Conservation (phyloP, 1,140 invertebrate genomes). For the Panulirus ornatus region DNA sequence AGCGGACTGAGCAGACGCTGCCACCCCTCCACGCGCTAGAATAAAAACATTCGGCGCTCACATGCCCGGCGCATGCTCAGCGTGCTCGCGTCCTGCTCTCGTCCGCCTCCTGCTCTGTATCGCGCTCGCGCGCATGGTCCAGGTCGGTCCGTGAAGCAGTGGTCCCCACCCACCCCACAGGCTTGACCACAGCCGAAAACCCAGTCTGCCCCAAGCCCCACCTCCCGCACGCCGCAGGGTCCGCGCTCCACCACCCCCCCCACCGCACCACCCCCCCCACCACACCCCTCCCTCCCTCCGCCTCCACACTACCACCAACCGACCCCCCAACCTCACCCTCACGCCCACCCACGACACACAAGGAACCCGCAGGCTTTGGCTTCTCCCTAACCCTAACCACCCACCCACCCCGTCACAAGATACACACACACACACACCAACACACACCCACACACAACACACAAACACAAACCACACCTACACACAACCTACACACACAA, state of each 20-base stretch:
- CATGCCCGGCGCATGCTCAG: no score
- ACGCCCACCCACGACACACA: no score
- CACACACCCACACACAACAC: neutral
- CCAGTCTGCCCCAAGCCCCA: no score
- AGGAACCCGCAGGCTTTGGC: no score
- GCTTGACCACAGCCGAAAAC: neutral
- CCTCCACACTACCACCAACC: neutral
- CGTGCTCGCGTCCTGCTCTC: neutral
- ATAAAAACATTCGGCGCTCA: no score
- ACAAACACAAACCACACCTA: neutral
- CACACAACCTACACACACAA: no score
- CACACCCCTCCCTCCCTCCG: neutral
- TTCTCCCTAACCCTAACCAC: no score
- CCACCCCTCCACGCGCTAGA: neutral
- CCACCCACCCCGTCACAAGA: conserved; percentile 8
- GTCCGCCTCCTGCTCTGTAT: neutral
- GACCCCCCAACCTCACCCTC: neutral
- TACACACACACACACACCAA: conserved; percentile 10
- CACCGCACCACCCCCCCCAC: neutral
- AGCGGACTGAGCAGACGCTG: no score
- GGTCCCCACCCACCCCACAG: neutral
- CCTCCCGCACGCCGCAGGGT: neutral
- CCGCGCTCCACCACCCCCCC: neutral
- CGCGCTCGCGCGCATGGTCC: neutral
- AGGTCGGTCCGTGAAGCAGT: no score